A percentile compares a stretch with the other conserved stretches of the same genome.
Evolutionary conservation across 2,797 vertebrate species (phyloP).

Genomic region (Hoplostethus mediterraneus): DNA sequence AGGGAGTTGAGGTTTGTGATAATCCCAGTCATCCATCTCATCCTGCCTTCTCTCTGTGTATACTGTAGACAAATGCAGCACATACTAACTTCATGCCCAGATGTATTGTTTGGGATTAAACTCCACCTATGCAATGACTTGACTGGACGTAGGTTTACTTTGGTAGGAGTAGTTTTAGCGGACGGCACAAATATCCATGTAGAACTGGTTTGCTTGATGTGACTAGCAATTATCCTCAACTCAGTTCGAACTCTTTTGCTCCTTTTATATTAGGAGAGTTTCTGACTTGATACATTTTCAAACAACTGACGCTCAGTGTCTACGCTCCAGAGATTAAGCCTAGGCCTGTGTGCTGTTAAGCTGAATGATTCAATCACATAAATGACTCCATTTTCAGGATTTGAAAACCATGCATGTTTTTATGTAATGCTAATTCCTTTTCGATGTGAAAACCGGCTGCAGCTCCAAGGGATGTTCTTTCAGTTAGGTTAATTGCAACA

Average conservation of each 20-base stretch:
- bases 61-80: not conserved
- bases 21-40: not conserved
- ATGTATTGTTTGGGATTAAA: not conserved
- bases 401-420: constrained; percentile 44
- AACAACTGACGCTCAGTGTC: constrained; percentile 26
- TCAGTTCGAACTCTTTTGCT: constrained; percentile 1
- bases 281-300: constrained; percentile 2
- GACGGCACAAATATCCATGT: not conserved
- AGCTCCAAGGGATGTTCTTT: constrained; percentile 60
- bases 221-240: not conserved
- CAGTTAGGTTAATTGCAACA: constrained; percentile 67
- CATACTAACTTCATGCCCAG: not conserved
- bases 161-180: not conserved
- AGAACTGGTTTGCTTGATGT: not conserved
- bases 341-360: constrained; percentile 27
- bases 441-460: constrained; percentile 47
- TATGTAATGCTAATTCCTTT: constrained; percentile 34
- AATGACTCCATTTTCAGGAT: constrained; percentile 57
- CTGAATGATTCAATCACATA: constrained; percentile 58
- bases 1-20: not conserved
- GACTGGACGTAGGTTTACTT: not conserved
- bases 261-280: constrained; percentile 4
- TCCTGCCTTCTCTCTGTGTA: not conserved
- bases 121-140: not conserved
- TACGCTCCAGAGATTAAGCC: constrained; percentile 27